Conservation (phyloP, 2,888 invertebrate genomes). For the Macrostomum cliftonense region DNA sequence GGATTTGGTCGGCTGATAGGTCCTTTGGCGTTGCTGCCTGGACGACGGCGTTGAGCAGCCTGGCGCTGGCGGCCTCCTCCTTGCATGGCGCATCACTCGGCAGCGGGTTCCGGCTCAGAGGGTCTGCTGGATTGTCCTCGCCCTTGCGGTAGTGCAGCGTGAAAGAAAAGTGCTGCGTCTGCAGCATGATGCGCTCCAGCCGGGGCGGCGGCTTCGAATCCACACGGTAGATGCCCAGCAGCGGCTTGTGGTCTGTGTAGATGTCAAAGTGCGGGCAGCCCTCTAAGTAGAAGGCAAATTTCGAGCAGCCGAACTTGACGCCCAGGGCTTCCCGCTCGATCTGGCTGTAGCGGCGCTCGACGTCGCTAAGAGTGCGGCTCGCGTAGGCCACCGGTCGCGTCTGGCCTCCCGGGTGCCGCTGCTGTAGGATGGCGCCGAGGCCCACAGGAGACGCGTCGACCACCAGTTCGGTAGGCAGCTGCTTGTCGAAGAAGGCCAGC, state of each 20-base stretch:
- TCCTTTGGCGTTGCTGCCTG: too few relatives aligned
- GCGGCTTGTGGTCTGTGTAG: background rate
- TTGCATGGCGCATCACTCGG: too few relatives aligned
- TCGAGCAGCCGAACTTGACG: slow-evolving; percentile 4
- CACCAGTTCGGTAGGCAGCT: slow-evolving; percentile 11
- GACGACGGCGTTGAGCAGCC: too few relatives aligned
- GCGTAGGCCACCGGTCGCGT: slow-evolving; percentile 12
- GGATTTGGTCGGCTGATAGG: too few relatives aligned
- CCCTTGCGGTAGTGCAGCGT: too few relatives aligned
- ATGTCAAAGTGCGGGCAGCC: background rate
- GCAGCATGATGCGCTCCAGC: too few relatives aligned
- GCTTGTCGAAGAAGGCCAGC: slow-evolving; percentile 14
- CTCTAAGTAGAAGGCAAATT: background rate
- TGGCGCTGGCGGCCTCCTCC: too few relatives aligned
- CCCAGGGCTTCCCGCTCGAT: slow-evolving; percentile 11
- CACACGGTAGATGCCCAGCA: background rate
- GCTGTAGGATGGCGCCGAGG: slow-evolving; percentile 15
- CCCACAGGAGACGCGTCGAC: slow-evolving; percentile 17
- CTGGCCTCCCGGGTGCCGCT: slow-evolving; percentile 12
- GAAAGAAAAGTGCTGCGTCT: too few relatives aligned
- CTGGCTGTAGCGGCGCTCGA: slow-evolving; percentile 10
- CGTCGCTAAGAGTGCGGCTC: slow-evolving; percentile 12
- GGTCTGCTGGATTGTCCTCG: too few relatives aligned
- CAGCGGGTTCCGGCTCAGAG: too few relatives aligned
- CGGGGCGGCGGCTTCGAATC: too few relatives aligned